Evolutionary conservation across 2,797 vertebrate species (phyloP), one percentile per base, ranked within the genome.

Genomic region (Carduelis carduelis): DNA sequence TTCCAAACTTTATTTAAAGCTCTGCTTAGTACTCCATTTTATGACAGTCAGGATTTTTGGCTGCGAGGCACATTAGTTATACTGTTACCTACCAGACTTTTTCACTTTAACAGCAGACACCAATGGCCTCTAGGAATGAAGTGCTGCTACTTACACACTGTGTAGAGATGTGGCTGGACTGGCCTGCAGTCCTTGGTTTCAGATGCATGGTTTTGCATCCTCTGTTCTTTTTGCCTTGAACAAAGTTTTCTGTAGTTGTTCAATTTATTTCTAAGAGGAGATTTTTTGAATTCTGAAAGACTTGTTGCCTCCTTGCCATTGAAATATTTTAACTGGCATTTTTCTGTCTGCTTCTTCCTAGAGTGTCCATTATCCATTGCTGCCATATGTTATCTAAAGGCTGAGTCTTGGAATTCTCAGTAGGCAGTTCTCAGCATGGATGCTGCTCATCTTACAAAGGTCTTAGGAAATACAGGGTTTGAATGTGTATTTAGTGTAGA

Each of bases 1-100:
- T 97, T 93, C 82, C 77, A 94, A 96, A 96, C 84, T 96, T 96
- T 96, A 94, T 95, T 94, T 97, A 94, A 97, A 97, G 85, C 80
- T 96, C 70, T 96, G 59, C 96, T 96, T 96, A 96, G 84, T 87
- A 89, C 93, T 97, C 83, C 72, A 28, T 97, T 97, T 94, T 89
- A 56, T 89, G 90, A 84, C 74, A 89, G 87, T 81, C 57, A 71
- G 49, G 64, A 64, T 78, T 93, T 88, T 65, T 87, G 68, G 30
- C 95, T 80, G 59, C 35, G 41, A 72, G 89, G 71, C 69, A 91
- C 57, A 47, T 90, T 4, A 16, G 87, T 84, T 60, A 53, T 69
- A 24, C 57, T 78, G 59, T 94, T 89, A 80, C 66, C 74, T 55
- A 30, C 37, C 64, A 66, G 80, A 69, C 32, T 49, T 93, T 93